Percentiles rank a stretch among this genome's conserved stretches.
phyloP scores from a whole-genome alignment of 2,113 vertebrate genomes.

The Turdus rufiventris region DNA sequence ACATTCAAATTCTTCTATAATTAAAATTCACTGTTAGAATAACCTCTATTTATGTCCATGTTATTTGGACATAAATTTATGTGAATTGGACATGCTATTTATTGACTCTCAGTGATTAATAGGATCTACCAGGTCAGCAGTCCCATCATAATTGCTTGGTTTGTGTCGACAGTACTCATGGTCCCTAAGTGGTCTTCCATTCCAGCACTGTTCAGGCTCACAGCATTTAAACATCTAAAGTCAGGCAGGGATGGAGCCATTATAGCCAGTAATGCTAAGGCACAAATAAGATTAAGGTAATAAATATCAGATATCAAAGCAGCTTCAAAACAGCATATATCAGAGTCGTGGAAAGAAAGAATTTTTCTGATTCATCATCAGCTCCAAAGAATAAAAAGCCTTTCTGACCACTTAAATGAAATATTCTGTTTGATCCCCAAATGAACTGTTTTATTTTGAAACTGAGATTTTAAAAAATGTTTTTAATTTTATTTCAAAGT shows the following conservation, averaged over 20 bases:
- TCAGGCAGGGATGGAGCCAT: constrained; percentile 23
- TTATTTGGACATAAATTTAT: neutral
- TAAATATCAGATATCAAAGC: constrained; percentile 63
- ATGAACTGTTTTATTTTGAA: constrained; percentile 39
- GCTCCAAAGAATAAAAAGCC: constrained; percentile 32
- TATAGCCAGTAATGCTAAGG: neutral
- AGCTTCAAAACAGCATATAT: constrained; percentile 34
- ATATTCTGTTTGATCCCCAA: constrained; percentile 41
- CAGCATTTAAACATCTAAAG: constrained; percentile 4
- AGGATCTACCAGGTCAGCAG: neutral
- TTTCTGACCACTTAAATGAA: constrained; percentile 47
- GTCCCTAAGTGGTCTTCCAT: neutral
- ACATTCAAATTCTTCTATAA: neutral
- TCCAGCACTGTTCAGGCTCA: neutral
- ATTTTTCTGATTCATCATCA: constrained; percentile 45
- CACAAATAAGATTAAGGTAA: constrained; percentile 58
- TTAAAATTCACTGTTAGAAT: neutral
- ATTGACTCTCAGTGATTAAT: neutral
- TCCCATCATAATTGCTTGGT: neutral
- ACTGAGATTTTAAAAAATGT: constrained; percentile 29
- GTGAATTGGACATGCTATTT: neutral
- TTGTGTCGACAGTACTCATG: neutral
- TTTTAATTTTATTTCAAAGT: constrained; percentile 55
- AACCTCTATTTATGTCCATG: neutral
- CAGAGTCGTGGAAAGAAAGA: constrained; percentile 9